phyloP scores from a whole-genome alignment of 2,888 invertebrate genomes.

The Sinopyrophorus schimmeli region DNA sequence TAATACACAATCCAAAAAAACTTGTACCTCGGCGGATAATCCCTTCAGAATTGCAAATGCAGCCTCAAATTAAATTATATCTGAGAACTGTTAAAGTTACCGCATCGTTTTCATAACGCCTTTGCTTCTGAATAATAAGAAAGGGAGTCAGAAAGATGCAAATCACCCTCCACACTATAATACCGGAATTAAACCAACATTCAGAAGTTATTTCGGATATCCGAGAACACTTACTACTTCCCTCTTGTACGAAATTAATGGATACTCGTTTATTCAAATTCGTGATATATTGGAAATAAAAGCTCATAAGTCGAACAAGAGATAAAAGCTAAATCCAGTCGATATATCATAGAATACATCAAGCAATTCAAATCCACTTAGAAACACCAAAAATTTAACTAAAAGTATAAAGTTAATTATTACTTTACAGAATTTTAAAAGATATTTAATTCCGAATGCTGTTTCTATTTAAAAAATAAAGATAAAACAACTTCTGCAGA shows the following conservation, averaged over 20 bases:
- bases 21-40: constrained; percentile 14
- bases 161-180: constrained; percentile 4
- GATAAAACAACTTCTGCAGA: no score
- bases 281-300: constrained; percentile 5
- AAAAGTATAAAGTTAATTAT: no score
- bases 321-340: no score
- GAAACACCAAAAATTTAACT: no score
- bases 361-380: no score
- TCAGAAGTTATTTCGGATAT: constrained; percentile 15
- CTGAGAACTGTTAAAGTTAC: constrained; percentile 1
- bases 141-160: constrained; percentile 3
- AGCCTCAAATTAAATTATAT: no score
- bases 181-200: constrained; percentile 15
- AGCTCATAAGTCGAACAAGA: no score
- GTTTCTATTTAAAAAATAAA: no score
- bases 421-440: no score
- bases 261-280: constrained; percentile 5
- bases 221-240: constrained; percentile 21
- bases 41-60: constrained; percentile 12
- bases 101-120: not conserved
- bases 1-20: constrained; percentile 6
- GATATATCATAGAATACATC: no score
- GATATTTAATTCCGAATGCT: no score
- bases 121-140: not conserved
- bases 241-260: constrained; percentile 20